Evolutionary conservation across 1,140 invertebrate genomes (phyloP).

Genomic region (Periplaneta americana): DNA sequence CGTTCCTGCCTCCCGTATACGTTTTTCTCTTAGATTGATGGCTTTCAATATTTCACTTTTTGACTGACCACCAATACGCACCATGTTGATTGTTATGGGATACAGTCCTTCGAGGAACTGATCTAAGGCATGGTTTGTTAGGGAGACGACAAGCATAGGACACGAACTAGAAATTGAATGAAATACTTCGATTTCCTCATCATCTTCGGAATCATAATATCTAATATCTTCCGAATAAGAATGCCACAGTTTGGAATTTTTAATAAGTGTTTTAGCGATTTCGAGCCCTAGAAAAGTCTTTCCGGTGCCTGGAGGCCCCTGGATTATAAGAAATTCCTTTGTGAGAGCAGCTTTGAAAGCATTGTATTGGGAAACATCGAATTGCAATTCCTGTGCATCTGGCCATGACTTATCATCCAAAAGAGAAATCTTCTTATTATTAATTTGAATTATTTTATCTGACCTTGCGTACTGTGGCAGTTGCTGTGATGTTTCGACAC

Average conservation of each 20-base stretch:
- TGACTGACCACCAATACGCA: constrained; percentile 43
- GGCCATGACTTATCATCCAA: constrained; percentile 28
- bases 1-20: background rate
- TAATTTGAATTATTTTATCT: no score
- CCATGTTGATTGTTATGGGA: constrained; percentile 30
- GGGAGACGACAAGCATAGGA: constrained; percentile 52
- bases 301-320: constrained; percentile 51
- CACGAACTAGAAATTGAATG: constrained; percentile 17
- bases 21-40: constrained; percentile 15
- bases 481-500: no score
- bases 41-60: constrained; percentile 29
- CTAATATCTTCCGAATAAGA: no score
- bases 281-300: constrained; percentile 44
- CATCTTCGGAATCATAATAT: no score
- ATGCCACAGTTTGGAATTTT: no score
- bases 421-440: constrained; percentile 11
- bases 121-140: constrained; percentile 56
- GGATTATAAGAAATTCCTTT: constrained; percentile 42
- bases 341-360: constrained; percentile 29
- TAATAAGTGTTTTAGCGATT: constrained; percentile 29
- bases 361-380: constrained; percentile 29
- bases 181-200: no score
- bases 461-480: no score
- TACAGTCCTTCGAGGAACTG: constrained; percentile 52
- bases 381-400: constrained; percentile 16